These are phyloP conservation scores for Pandion haliaetus DNA, from an alignment of 2,113 vertebrate genomes.

Conservation along the genomic window DNA sequence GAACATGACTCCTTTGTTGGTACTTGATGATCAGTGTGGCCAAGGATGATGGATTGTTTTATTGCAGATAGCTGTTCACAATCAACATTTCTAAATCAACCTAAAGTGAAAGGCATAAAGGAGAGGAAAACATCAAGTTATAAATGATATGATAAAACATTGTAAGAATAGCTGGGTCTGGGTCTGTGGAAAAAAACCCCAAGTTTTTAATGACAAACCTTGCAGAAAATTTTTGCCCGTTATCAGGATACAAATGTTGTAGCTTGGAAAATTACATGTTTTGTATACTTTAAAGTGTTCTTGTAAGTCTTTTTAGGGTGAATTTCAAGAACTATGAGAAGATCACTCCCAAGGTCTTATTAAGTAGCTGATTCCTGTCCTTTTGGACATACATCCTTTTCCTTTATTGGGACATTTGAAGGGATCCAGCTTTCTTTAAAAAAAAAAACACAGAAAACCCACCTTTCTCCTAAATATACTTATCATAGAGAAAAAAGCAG, in stretches of 20 bases:
- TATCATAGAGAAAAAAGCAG: not conserved
- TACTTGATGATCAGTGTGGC: not conserved
- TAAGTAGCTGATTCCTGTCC: not conserved
- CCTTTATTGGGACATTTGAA: not conserved
- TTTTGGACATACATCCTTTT: not conserved
- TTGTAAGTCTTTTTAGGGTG: not conserved
- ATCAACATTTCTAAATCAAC: not conserved
- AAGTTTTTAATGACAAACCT: not conserved
- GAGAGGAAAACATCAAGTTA: not conserved
- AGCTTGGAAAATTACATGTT: accelerated
- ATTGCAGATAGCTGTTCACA: not conserved
- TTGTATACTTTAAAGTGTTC: not conserved
- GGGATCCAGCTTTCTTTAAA: not conserved
- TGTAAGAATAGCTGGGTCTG: not conserved
- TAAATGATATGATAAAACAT: not conserved
- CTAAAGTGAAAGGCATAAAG: not conserved
- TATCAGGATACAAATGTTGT: not conserved
- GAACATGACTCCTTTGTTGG: not conserved
- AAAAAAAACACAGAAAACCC: accelerated
- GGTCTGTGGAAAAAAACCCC: accelerated
- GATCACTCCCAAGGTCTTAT: not conserved
- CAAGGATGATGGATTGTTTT: not conserved
- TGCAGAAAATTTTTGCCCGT: not conserved
- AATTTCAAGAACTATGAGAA: not conserved
- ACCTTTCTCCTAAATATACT: not conserved